phyloP scores from a whole-genome alignment of 1,140 invertebrate species.

The Zaprionus nigranus region DNA sequence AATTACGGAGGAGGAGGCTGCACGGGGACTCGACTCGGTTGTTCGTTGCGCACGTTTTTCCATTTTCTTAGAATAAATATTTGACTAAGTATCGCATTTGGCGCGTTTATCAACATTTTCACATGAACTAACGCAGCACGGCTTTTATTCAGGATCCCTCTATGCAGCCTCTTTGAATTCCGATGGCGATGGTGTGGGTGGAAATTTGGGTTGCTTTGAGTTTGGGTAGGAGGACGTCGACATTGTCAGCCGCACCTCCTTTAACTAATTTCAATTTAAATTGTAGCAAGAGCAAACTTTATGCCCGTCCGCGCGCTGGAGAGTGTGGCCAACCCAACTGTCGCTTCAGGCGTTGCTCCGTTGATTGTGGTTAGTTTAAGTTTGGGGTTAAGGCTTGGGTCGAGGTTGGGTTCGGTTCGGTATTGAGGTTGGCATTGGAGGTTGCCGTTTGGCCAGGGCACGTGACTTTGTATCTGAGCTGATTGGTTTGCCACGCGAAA shows the following conservation, averaged over 20 bases:
- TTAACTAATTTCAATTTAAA: constrained; percentile 62
- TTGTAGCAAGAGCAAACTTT: constrained; percentile 30
- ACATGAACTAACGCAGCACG: constrained; percentile 37
- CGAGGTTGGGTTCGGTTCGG: not conserved
- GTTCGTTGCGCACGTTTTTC: constrained; percentile 28
- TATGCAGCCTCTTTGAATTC: constrained; percentile 26
- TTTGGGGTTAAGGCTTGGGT: constrained; percentile 3
- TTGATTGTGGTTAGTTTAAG: constrained; percentile 58
- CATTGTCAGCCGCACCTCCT: not conserved
- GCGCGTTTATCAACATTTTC: constrained; percentile 49
- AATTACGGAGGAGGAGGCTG: not conserved
- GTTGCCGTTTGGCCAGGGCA: not conserved
- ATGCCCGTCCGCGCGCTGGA: constrained; percentile 9
- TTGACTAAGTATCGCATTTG: constrained; percentile 36
- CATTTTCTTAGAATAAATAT: constrained; percentile 44
- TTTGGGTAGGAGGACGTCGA: not conserved
- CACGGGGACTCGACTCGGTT: not conserved
- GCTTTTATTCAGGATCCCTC: constrained; percentile 23
- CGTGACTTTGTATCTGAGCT: constrained; percentile 6
- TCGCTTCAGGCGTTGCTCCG: constrained; percentile 45
- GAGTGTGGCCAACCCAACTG: constrained; percentile 56
- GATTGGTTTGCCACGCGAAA: constrained; percentile 34
- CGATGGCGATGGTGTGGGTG: not conserved
- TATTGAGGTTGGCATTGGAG: not conserved
- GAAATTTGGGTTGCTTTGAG: not conserved